Base-by-base conservation (phyloP, 2,888 invertebrate species). In the Syrista parreyssii region DNA sequence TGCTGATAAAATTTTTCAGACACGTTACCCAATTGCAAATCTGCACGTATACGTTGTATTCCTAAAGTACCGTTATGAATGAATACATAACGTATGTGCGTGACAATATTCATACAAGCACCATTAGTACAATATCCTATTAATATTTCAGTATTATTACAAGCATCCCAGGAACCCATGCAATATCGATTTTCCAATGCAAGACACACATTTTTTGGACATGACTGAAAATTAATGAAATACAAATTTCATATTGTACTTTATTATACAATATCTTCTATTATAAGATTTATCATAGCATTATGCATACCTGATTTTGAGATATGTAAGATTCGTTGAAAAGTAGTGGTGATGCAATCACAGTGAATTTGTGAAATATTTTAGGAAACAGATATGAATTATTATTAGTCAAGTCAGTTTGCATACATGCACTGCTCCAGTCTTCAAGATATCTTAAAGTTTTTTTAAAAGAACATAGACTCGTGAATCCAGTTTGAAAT, bases 21-120 rank as follows among this genome's bases (percentile, higher is more conserved):
- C n/a, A 92, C 82, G 78, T 92, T 90, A 30, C 85, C 85, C 32
- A 93, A 86, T 31, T 89, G 87, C 77, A 93, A 89, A 80, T 91
- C 90, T 0, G 91, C 91, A 35, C 89, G 84, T 15, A 92, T 88
- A 34, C 86, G 86, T 1, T 85, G 83, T 31, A 94, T 92, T 6
- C 94, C 94, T 68, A 86, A 83, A 0, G 92, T 92, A 6, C 93
- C 93, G 82, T 93, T 92, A 80, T 93, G 92, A 76, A 84, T 79
- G 75, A 93, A 86, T 4, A 88, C 82, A 77, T 92, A 92, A 75
- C 88, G 88, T 4, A 93, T 84, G 55, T 84, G 84, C 75, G 86
- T 89, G 3, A 92, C 89, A 31, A 91, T 86, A 81, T 92, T 92
- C 11, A 76, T 77, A 81, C 93, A 93, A 32, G 78, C 79, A 68